phyloP scores from a whole-genome alignment of 2,888 invertebrate species.

The Xanthia togata region DNA sequence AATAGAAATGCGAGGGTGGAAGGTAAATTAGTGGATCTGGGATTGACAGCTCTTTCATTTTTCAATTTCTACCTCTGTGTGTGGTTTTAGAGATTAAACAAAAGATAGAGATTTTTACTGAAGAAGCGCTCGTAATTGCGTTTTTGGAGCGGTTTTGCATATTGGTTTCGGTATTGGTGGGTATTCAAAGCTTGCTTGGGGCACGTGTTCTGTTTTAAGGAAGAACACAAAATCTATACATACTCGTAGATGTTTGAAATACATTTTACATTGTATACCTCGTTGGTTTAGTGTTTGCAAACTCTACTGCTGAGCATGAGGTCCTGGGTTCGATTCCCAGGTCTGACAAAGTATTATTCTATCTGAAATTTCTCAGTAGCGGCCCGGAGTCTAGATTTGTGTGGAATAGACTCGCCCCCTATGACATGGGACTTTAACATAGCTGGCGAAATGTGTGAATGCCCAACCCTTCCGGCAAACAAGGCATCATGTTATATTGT shows the following conservation, averaged over 20 bases:
- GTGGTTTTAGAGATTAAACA: no score
- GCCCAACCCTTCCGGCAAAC: neutral
- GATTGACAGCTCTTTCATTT: slow-evolving; percentile 58
- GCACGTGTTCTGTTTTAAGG: neutral
- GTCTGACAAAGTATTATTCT: neutral
- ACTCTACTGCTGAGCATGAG: neutral
- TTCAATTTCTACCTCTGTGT: slow-evolving; percentile 37
- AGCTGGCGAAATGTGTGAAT: neutral
- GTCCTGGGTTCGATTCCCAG: neutral
- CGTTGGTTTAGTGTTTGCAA: neutral
- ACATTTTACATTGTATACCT: neutral
- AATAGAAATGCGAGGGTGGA: slow-evolving; percentile 8
- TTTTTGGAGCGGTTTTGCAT: slow-evolving; percentile 34
- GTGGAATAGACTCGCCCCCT: neutral
- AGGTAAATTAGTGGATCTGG: slow-evolving; percentile 42
- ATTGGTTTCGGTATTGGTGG: neutral
- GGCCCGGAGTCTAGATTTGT: neutral
- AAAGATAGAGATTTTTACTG: slow-evolving; percentile 12
- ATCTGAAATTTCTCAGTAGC: neutral
- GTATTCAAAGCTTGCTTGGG: neutral
- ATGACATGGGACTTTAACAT: neutral
- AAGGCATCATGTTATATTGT: neutral
- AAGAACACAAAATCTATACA: neutral
- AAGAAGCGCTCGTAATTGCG: slow-evolving; percentile 18
- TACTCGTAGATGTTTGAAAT: neutral